A percentile compares a stretch with the other conserved stretches of the same genome.
phyloP scores from a whole-genome alignment of 2,888 invertebrate genomes.

The Ormyrus nitidulus region DNA sequence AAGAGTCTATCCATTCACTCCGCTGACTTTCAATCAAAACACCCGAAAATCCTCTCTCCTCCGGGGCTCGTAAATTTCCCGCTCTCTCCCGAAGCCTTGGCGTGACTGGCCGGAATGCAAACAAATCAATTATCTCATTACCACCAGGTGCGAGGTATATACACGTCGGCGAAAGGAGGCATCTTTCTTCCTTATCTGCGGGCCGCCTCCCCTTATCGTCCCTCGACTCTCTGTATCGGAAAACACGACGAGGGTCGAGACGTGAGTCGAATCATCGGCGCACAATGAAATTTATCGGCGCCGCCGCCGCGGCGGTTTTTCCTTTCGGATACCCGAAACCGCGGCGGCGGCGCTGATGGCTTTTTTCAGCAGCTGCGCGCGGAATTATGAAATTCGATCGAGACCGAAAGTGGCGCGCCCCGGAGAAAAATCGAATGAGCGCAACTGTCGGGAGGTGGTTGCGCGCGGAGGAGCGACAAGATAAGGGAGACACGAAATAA shows the following conservation, averaged over 20 bases:
- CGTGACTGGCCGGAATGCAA: constrained; percentile 47
- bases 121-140: constrained; percentile 51
- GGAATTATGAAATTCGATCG: too few species aligned
- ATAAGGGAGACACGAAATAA: too few species aligned
- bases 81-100: background rate
- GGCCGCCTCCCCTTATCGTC: constrained; percentile 7
- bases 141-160: background rate
- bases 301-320: too few species aligned
- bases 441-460: too few species aligned
- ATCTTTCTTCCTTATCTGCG: constrained; percentile 17
- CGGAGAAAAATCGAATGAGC: too few species aligned
- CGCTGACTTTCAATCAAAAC: too few species aligned
- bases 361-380: too few species aligned
- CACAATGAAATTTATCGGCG: constrained; percentile 24
- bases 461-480: too few species aligned
- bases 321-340: too few species aligned
- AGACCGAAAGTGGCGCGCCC: too few species aligned
- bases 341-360: too few species aligned
- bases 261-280: constrained; percentile 26
- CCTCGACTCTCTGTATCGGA: constrained; percentile 11
- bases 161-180: background rate
- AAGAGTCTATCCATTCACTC: too few species aligned
- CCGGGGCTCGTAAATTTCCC: constrained; percentile 36
- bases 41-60: background rate
- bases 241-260: background rate